These are phyloP conservation scores for Agapostemon virescens DNA, from an alignment of 2,888 invertebrate genomes.

Conservation along the genomic window DNA sequence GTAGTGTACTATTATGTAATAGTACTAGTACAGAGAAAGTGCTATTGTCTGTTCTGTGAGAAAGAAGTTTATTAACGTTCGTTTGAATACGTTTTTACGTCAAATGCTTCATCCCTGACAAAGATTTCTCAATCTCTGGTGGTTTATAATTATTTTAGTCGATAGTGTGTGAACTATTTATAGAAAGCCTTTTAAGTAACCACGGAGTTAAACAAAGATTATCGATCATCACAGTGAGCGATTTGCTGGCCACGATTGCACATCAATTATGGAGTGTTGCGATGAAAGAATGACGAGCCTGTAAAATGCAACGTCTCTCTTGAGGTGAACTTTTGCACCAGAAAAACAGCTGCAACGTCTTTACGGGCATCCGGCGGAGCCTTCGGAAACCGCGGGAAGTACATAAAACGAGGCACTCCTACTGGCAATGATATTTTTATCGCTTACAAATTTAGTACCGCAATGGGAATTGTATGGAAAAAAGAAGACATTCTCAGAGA, in stretches of 20 bases:
- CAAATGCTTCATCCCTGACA: too few relatives aligned
- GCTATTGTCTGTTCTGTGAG: too few relatives aligned
- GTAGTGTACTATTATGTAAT: too few relatives aligned
- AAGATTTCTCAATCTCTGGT: too few relatives aligned
- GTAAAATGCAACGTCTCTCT: constrained; percentile 32
- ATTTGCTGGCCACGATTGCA: background rate
- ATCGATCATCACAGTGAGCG: constrained; percentile 10
- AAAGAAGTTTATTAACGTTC: too few relatives aligned
- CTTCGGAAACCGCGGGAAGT: constrained; percentile 64
- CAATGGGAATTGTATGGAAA: constrained; percentile 60
- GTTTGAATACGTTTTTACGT: too few relatives aligned
- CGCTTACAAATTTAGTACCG: constrained; percentile 68
- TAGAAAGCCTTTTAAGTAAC: background rate
- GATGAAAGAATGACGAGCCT: constrained; percentile 18
- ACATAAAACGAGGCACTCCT: constrained; percentile 64
- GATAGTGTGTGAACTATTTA: too few relatives aligned
- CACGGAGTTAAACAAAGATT: background rate
- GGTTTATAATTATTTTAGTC: too few relatives aligned
- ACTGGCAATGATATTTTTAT: constrained; percentile 67
- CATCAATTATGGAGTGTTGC: constrained; percentile 29
- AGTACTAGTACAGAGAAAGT: too few relatives aligned
- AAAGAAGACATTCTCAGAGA: constrained; percentile 33
- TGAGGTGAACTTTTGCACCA: constrained; percentile 13
- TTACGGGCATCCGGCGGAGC: constrained; percentile 60
- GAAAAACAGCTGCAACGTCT: constrained; percentile 43